Percentiles rank a stretch among this genome's conserved stretches.
phyloP scores from a whole-genome alignment of 1,140 invertebrate species.

The Patella vulgata region DNA sequence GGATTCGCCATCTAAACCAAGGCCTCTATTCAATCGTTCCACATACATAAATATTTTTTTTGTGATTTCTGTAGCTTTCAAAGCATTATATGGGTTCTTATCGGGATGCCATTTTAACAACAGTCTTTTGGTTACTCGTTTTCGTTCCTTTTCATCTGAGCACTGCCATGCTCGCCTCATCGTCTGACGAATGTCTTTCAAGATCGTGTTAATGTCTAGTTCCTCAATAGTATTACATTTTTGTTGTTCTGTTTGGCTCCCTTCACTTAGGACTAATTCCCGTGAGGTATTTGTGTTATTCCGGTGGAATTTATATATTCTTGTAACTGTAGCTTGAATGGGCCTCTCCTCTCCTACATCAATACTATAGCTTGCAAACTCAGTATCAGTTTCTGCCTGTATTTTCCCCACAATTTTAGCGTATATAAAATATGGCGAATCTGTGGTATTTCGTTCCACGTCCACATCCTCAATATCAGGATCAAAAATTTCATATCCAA shows the following conservation, averaged over 20 bases:
- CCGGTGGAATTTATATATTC: conserved; percentile 51
- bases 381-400: not conserved
- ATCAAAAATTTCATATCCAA: conserved; percentile 46
- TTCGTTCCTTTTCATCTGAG: conserved; percentile 42
- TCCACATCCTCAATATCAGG: conserved; percentile 16
- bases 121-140: conserved; percentile 52
- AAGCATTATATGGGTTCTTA: conserved; percentile 53
- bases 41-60: conserved; percentile 39
- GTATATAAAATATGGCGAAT: conserved; percentile 33
- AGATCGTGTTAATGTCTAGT: conserved; percentile 15
- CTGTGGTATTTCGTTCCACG: not conserved
- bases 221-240: too few relatives aligned
- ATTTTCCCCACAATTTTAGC: conserved; percentile 36
- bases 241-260: too few relatives aligned
- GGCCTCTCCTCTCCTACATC: conserved; percentile 30
- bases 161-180: conserved; percentile 38
- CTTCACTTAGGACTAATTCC: not conserved
- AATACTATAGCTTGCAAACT: conserved; percentile 19
- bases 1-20: conserved; percentile 11
- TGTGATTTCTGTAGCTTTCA: conserved; percentile 45
- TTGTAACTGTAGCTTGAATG: conserved; percentile 27
- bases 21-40: conserved; percentile 31
- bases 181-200: conserved; percentile 32
- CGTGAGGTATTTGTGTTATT: too few relatives aligned
- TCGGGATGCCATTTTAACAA: conserved; percentile 63